Evolutionary conservation across 2,797 vertebrate genomes (phyloP), one percentile per base, ranked within the genome.

Genomic region (Neosilurus hyrtlii): DNA sequence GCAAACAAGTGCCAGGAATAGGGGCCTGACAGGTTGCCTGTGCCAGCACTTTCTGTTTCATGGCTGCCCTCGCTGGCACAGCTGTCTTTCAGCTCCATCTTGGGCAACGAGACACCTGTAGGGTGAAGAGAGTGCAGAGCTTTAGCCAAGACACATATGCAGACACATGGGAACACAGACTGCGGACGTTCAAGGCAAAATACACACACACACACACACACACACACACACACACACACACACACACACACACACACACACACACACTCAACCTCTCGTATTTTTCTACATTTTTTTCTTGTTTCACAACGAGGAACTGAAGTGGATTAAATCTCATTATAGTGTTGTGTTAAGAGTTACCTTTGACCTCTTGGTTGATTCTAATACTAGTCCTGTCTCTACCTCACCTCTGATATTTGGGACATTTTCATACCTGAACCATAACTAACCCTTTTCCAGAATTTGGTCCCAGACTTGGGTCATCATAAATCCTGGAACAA

Each of bases 1-100:
- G 96, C 95, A n/a, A 99, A 99, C 80, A 96, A 94, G 91, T 97
- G 96, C 94, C 97, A 95, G 88, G 96, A 97, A 52, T 96, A 95
- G 63, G 95, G 96, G 84, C 91, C 81, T 71, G 78, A 95, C 75
- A 97, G 92, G 89, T 95, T 96, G 85, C 93, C 94, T 92, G 84
- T 85, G 52, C 82, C 86, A 37, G 73, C 81, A 6, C 85, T 86
- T 57, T 92, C 92, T 80, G 92, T 93, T 87, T 94, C 93, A 26
- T 94, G 94, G 87, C 97, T 99, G 91, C 94, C 96, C 89, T 96
- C 95, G 12, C 96, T 97, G 90, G 93, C 94, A 88, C 93, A 94
- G 90, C 93, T 96, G 90, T 99, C 97, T 94, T 99, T 99, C 86
- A 98, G 93, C 95, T 99, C 97, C 98, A 99, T 99, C 86, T 78